Evolutionary conservation across 2,888 invertebrate species (phyloP), one percentile per base, ranked within the genome.

Genomic region (Eudasyphora cyanicolor): DNA sequence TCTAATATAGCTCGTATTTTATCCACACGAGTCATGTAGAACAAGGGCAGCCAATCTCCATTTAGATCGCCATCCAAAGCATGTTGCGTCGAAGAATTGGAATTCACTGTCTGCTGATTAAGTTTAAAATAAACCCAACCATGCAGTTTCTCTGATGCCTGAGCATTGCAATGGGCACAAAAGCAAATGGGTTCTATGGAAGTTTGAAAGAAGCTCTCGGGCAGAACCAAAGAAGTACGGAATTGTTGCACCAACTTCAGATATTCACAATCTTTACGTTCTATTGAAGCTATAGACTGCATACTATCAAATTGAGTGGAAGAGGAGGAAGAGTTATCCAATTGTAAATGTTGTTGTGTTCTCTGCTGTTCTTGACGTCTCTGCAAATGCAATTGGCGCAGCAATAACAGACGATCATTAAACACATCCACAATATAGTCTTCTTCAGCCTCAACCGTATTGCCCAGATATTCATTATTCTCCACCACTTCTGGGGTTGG

Each of bases 121-220:
- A 92, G 84, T 86, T 91, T 91, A 45, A 92, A 92, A 79, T 92
- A 91, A 1, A 92, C 91, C 92, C 92, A 92, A 35, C 92, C 90
- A 71, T 90, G 89, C 17, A 92, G 83, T n/a, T 90, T 91, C 51
- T 91, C 90, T 8, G 89, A 89, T 21, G 87, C 88, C 17, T 87
- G 84, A 0, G 89, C 89, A 82, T 88, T 89, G 73, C 92, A 92
- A 29, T 90, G 88, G 0, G 87, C 62, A 79, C 92, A 92, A 85
- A 91, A 92, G 75, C 92, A 92, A 2, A 91, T 89, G 0, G 92
- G 91, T 67, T 90, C 90, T 17, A 88, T 82, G 4, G 87, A 87
- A 10, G 87, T 84, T 60, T 90, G 89, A 62, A 92, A 92, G 79
- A 92, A 92, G 42, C 89, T 90, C 78, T 92, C 92, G 0, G 92